Percentiles rank a stretch among this genome's conserved stretches.
Evolutionary conservation across 2,113 vertebrate genomes (phyloP).

Genomic region (Cavia porcellus): DNA sequence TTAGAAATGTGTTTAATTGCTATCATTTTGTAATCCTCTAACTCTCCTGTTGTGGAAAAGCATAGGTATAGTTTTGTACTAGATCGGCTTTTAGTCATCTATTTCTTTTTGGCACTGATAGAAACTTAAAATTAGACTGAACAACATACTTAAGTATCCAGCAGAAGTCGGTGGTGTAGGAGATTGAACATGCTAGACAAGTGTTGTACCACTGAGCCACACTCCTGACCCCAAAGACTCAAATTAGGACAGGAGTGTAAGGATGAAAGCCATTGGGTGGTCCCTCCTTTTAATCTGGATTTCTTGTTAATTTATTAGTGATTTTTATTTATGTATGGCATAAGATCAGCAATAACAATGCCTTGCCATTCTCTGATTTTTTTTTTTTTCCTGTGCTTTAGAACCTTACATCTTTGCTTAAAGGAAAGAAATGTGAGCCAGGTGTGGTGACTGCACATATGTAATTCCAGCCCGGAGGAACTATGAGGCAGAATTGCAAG

Average conservation of each 20-base stretch:
- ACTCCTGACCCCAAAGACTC: background rate
- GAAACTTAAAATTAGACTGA: conserved; percentile 36
- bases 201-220: background rate
- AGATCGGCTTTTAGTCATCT: conserved; percentile 18
- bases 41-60: conserved; percentile 34
- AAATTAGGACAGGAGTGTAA: background rate
- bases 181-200: background rate
- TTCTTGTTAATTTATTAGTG: conserved; percentile 15
- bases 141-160: conserved; percentile 4
- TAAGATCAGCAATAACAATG: conserved; percentile 1
- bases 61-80: background rate
- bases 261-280: background rate
- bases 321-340: background rate
- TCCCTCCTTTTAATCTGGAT: background rate
- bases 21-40: conserved; percentile 19
- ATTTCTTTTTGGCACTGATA: conserved; percentile 15
- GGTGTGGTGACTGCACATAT: background rate
- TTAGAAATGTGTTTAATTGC: conserved; percentile 31
- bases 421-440: background rate
- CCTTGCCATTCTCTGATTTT: background rate
- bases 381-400: background rate
- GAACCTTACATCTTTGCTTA: conserved; percentile 1
- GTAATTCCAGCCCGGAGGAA: background rate
- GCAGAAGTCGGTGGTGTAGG: background rate
- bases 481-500: background rate